A percentile compares a stretch with the other conserved stretches of the same genome.
These are phyloP conservation scores for Ifrita kowaldi DNA, from an alignment of 2,113 vertebrate species.

Conservation along the genomic window DNA sequence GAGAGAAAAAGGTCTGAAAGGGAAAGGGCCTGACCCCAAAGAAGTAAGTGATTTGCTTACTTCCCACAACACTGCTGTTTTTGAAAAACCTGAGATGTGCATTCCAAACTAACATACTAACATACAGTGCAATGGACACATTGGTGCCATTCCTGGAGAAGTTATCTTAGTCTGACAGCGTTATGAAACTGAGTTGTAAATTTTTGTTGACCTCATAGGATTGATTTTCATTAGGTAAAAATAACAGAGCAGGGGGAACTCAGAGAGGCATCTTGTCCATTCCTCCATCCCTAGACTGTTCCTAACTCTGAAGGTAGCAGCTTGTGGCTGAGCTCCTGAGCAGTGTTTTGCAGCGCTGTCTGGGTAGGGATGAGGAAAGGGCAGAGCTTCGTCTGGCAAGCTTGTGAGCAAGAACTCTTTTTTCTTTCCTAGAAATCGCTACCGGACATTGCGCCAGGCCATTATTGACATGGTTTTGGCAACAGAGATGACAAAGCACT, in stretches of 20 bases:
- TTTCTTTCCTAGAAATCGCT: conserved; percentile 82
- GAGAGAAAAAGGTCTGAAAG: not conserved
- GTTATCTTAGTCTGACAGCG: not conserved
- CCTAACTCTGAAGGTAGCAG: not conserved
- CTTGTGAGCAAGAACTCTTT: not conserved
- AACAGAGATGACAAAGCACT: conserved; percentile 97
- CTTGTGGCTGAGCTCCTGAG: not conserved
- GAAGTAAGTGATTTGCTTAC: not conserved
- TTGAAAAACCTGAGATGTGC: not conserved
- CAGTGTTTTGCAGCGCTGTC: not conserved
- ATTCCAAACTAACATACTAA: not conserved
- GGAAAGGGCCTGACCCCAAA: not conserved
- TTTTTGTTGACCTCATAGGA: not conserved
- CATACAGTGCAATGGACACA: not conserved
- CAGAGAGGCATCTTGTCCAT: not conserved
- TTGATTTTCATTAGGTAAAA: not conserved
- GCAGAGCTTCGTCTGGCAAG: not conserved
- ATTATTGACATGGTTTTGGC: conserved; percentile 98
- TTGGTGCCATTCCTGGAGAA: not conserved
- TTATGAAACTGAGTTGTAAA: not conserved
- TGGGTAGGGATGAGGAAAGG: not conserved
- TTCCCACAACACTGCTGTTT: not conserved
- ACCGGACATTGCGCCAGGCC: conserved; percentile 88
- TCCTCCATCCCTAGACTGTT: not conserved
- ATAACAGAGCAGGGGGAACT: not conserved